Percentiles rank a stretch among this genome's conserved stretches.
phyloP scores from a whole-genome alignment of 2,113 vertebrate species.

The Fulica atra region DNA sequence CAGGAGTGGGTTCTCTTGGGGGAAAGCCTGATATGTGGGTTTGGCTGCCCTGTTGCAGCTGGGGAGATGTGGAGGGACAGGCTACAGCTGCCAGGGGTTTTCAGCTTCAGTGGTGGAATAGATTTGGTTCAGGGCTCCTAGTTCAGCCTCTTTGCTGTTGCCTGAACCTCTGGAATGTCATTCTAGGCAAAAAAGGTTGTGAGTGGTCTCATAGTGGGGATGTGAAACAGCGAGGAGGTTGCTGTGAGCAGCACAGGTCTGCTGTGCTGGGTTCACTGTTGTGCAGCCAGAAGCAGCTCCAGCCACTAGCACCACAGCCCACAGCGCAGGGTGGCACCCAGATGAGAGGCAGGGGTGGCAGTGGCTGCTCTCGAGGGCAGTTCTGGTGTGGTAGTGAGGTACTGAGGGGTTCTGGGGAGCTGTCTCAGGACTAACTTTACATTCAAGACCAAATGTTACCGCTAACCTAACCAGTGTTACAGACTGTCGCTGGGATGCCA shows the following conservation, averaged over 20 bases:
- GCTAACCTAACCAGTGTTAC: rapidly evolving
- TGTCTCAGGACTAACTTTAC: background rate
- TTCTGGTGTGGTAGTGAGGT: no score
- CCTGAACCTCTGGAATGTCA: background rate
- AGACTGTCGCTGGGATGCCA: background rate
- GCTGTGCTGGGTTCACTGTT: background rate
- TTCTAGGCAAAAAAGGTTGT: background rate
- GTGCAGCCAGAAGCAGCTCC: background rate
- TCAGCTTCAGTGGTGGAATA: background rate
- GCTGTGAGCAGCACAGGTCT: background rate
- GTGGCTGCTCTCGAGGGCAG: rapidly evolving
- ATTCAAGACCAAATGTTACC: background rate
- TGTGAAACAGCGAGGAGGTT: background rate
- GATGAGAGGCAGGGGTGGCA: background rate
- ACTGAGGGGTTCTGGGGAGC: background rate
- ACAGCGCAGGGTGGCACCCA: rapidly evolving
- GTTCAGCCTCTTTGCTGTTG: background rate
- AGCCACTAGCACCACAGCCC: background rate
- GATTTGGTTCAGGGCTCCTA: background rate
- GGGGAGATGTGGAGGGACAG: background rate
- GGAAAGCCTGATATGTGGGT: background rate
- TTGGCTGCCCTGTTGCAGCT: background rate
- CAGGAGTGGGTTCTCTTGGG: background rate
- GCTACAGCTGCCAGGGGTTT: background rate
- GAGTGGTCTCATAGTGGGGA: rapidly evolving